Conservation (phyloP, 1,140 invertebrate genomes). For the Manduca sexta region DNA sequence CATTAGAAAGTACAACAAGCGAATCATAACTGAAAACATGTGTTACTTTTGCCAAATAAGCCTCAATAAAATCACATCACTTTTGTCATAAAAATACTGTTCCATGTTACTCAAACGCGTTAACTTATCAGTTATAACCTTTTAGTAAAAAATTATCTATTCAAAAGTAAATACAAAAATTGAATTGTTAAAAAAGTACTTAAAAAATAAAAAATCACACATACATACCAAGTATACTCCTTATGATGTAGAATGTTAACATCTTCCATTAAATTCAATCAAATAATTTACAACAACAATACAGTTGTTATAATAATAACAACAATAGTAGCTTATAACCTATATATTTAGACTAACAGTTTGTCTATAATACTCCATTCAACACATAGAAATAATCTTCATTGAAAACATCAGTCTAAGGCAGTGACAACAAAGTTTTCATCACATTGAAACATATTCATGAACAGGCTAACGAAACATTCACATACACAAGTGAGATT, state of each 20-base stretch:
- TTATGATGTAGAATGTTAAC: constrained; percentile 50
- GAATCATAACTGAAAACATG: constrained; percentile 16
- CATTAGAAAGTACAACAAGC: constrained; percentile 10
- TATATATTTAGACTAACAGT: constrained; percentile 37
- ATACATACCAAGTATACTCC: constrained; percentile 40
- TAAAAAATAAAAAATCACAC: constrained; percentile 32
- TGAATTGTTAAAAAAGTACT: constrained; percentile 32
- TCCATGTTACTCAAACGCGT: constrained; percentile 31
- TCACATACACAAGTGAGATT: constrained; percentile 24
- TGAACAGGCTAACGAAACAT: too few relatives aligned
- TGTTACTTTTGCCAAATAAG: constrained; percentile 27
- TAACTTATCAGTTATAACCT: constrained; percentile 39
- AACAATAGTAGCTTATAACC: constrained; percentile 45
- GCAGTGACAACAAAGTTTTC: constrained; percentile 65
- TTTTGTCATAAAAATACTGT: constrained; percentile 45
- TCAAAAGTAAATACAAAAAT: constrained; percentile 42
- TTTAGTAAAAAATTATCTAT: constrained; percentile 13
- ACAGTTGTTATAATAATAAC: constrained; percentile 54
- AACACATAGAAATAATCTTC: constrained; percentile 55
- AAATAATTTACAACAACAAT: constrained; percentile 66
- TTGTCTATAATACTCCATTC: constrained; percentile 52
- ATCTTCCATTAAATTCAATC: constrained; percentile 54
- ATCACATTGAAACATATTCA: constrained; percentile 27
- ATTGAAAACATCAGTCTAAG: constrained; percentile 67
- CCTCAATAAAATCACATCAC: constrained; percentile 57